Evolutionary conservation across 2,113 vertebrate species (phyloP).

Genomic region (Stegostoma tigrinum): DNA sequence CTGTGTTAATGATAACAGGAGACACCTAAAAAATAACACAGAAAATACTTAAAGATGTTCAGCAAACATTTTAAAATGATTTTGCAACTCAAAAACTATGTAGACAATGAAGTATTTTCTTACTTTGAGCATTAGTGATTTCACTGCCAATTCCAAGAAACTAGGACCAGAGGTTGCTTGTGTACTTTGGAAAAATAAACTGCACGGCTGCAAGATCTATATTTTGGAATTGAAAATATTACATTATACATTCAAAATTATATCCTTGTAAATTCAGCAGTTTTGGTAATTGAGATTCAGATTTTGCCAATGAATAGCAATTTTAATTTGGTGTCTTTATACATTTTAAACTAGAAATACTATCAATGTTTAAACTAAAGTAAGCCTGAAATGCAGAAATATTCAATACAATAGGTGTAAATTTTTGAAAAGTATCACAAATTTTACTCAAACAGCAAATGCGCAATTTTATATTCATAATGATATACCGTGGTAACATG

Average conservation of each 20-base stretch:
- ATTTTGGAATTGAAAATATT: background rate
- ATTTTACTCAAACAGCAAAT: background rate
- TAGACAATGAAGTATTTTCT: constrained; percentile 26
- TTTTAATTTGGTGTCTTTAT: background rate
- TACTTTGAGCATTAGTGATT: constrained; percentile 79
- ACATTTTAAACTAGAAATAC: background rate
- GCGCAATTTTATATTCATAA: background rate
- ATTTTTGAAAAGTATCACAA: background rate
- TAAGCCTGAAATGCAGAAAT: background rate
- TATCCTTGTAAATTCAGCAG: background rate
- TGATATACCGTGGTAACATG: constrained; percentile 73
- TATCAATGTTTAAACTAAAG: background rate
- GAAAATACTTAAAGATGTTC: background rate
- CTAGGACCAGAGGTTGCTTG: constrained; percentile 63
- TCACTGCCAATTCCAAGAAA: constrained; percentile 72
- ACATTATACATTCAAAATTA: background rate
- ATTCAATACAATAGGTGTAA: background rate
- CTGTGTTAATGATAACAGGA: constrained; percentile 94
- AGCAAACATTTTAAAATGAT: background rate
- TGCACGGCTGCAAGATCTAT: constrained; percentile 80
- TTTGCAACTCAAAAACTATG: background rate
- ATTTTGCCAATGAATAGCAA: background rate
- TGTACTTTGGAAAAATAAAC: constrained; percentile 73
- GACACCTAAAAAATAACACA: constrained; percentile 68
- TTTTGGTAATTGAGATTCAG: background rate